Evolutionary conservation across 2,797 vertebrate species (phyloP).

Genomic region (Protonibea diacanthus): DNA sequence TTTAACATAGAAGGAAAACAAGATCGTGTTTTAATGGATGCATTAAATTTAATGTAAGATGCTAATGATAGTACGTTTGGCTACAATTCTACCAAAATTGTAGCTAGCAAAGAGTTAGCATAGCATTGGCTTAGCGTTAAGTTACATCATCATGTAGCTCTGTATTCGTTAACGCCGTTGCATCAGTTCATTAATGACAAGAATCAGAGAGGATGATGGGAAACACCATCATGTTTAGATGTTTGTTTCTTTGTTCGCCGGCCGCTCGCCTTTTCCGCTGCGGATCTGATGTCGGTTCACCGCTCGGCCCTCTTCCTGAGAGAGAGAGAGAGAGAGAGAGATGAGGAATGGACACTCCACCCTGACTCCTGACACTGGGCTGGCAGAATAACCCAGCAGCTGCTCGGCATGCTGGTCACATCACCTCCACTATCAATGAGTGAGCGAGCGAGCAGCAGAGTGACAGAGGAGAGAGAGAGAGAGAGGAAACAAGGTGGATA

Average conservation of each 20-base stretch:
- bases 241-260: background rate
- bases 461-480: conserved; percentile 42
- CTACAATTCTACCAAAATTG: background rate
- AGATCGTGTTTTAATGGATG: too few relatives aligned
- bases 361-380: conserved; percentile 66
- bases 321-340: conserved; percentile 34
- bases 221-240: background rate
- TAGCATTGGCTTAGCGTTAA: too few relatives aligned
- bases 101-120: too few relatives aligned
- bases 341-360: conserved; percentile 78
- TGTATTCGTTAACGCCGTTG: too few relatives aligned
- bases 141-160: too few relatives aligned
- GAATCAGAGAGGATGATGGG: too few relatives aligned
- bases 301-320: conserved; percentile 7
- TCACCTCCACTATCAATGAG: conserved; percentile 79
- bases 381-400: conserved; percentile 82
- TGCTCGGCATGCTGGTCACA: conserved; percentile 82
- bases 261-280: too few relatives aligned
- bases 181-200: background rate
- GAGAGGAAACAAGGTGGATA: conserved; percentile 43
- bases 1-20: too few relatives aligned
- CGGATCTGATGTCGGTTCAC: conserved; percentile 5
- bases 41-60: too few relatives aligned
- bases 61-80: too few relatives aligned
- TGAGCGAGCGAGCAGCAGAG: conserved; percentile 46